A percentile compares a stretch with the other conserved stretches of the same genome.
Evolutionary conservation across 2,113 vertebrate genomes (phyloP).

Genomic region (Martes martes): DNA sequence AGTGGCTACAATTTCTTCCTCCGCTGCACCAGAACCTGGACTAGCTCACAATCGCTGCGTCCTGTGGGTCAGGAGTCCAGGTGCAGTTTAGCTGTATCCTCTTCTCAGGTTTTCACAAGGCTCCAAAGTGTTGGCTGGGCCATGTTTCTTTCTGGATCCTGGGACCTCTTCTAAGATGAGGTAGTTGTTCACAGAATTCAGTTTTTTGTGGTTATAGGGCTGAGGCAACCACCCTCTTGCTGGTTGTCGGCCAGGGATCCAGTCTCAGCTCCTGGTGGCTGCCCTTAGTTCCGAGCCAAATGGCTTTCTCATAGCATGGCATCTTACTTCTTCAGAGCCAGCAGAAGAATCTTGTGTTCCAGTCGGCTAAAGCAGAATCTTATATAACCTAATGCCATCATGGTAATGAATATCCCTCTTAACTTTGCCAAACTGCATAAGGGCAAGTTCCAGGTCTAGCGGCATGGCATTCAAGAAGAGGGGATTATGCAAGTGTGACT

Average conservation of each 20-base stretch:
- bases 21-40: neutral
- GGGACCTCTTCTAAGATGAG: too few relatives aligned
- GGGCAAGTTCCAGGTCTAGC: neutral
- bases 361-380: neutral
- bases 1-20: neutral
- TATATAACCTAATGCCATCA: neutral
- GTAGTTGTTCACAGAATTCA: neutral
- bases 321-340: neutral
- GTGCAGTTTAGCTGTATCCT: neutral
- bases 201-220: neutral
- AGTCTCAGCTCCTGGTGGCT: neutral
- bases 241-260: neutral
- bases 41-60: neutral
- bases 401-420: neutral
- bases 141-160: neutral
- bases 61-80: too few relatives aligned
- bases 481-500: neutral
- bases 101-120: neutral
- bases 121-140: too few relatives aligned
- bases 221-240: neutral
- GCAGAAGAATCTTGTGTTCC: neutral
- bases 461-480: accelerated
- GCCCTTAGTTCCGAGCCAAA: neutral
- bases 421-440: neutral
- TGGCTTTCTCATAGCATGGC: neutral